Evolutionary conservation across 2,888 invertebrate species (phyloP).

Genomic region (Helobdella robusta): DNA sequence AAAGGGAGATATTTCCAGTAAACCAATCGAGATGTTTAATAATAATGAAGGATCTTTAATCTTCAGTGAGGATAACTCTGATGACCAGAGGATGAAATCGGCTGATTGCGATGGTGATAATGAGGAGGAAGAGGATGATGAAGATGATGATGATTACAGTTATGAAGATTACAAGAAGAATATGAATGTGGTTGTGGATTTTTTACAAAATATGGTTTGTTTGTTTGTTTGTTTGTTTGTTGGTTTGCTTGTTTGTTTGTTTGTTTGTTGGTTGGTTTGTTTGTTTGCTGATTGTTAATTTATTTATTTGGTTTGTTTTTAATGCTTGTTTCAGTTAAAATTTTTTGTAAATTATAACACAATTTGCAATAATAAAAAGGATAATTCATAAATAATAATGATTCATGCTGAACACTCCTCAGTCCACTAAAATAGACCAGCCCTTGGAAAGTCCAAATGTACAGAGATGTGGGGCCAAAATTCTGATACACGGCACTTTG

Average conservation of each 20-base stretch:
- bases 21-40: conserved; percentile 10
- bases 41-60: too few species aligned
- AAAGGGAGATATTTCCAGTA: too few species aligned
- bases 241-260: background rate
- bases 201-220: background rate
- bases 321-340: background rate
- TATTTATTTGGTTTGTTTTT: background rate
- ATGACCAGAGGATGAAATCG: conserved; percentile 4
- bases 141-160: background rate
- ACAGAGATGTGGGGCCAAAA: conserved; percentile 59
- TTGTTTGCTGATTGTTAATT: background rate
- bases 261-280: too few species aligned
- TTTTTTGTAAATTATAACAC: background rate
- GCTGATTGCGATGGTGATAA: background rate
- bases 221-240: background rate
- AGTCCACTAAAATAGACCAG: conserved; percentile 5
- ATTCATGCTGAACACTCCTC: background rate
- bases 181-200: background rate
- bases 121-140: background rate
- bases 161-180: background rate
- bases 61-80: too few species aligned
- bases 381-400: background rate
- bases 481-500: conserved; percentile 64
- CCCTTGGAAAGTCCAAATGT: conserved; percentile 29
- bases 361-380: background rate